Percentiles rank a stretch among this genome's conserved stretches.
Evolutionary conservation across 2,888 invertebrate species (phyloP).

Genomic region (Drosophila anomelani): DNA sequence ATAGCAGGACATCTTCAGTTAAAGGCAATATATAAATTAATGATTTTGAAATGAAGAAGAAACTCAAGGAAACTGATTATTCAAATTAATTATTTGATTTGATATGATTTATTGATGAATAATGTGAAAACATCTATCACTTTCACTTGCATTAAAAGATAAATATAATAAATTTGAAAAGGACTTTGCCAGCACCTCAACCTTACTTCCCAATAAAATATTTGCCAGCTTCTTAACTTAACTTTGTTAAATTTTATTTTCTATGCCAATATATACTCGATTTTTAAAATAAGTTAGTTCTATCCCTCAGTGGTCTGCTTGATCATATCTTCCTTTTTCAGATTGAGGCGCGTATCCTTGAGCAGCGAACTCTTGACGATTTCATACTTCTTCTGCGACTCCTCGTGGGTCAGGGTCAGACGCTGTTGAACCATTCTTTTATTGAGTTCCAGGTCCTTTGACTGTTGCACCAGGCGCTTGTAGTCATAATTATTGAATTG

Average conservation of each 20-base stretch:
- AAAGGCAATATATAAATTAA: too few species aligned
- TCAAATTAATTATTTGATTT: neutral
- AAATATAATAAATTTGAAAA: neutral
- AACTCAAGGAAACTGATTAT: too few species aligned
- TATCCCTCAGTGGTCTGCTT: slow-evolving; percentile 39
- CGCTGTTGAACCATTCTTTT: slow-evolving; percentile 84
- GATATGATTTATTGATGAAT: neutral
- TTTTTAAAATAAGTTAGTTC: neutral
- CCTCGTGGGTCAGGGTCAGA: slow-evolving; percentile 82
- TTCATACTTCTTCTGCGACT: slow-evolving; percentile 83
- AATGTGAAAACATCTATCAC: neutral
- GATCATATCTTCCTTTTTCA: slow-evolving; percentile 50
- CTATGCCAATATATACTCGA: neutral
- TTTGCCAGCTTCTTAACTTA: neutral
- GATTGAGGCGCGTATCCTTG: slow-evolving; percentile 78
- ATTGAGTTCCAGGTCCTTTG: slow-evolving; percentile 81
- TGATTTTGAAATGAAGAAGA: too few species aligned
- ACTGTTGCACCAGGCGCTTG: slow-evolving; percentile 80
- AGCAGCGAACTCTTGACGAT: slow-evolving; percentile 79
- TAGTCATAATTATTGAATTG: slow-evolving; percentile 83
- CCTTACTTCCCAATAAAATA: neutral
- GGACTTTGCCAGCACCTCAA: neutral
- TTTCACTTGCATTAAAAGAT: neutral
- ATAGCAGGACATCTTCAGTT: too few species aligned
- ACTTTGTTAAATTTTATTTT: neutral